A percentile compares a stretch with the other conserved stretches of the same genome.
These are phyloP conservation scores for Sphaerophoria taeniata DNA, from an alignment of 2,888 invertebrate genomes.

Conservation along the genomic window DNA sequence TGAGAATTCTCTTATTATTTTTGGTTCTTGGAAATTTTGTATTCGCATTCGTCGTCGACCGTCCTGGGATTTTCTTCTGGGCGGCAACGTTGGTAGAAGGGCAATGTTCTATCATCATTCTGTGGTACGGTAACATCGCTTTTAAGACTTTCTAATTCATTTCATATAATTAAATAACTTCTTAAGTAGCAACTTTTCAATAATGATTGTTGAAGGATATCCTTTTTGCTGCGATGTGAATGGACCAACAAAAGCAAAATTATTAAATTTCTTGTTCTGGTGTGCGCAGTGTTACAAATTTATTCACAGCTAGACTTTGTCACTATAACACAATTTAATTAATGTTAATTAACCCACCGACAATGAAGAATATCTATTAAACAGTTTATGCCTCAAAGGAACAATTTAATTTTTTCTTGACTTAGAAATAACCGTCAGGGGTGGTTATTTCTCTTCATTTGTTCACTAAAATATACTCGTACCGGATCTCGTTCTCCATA, in stretches of 20 bases:
- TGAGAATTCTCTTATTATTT: no score
- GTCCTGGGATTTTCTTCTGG: no score
- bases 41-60: no score
- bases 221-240: background rate
- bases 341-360: no score
- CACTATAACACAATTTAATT: conserved; percentile 54
- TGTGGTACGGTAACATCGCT: no score
- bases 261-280: no score
- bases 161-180: conserved; percentile 40
- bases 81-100: no score
- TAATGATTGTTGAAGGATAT: no score
- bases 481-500: background rate
- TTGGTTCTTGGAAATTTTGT: no score
- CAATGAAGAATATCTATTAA: conserved; percentile 48
- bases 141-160: conserved; percentile 49
- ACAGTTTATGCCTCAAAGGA: conserved; percentile 32
- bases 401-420: conserved; percentile 30
- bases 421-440: background rate
- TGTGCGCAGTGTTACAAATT: conserved; percentile 17
- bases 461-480: conserved; percentile 47
- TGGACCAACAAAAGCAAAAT: no score
- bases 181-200: conserved; percentile 33
- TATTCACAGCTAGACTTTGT: conserved; percentile 44
- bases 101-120: no score
- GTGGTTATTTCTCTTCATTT: conserved; percentile 61